Evolutionary conservation across 2,888 invertebrate genomes (phyloP).

Genomic region (Hoplodrina blanda): DNA sequence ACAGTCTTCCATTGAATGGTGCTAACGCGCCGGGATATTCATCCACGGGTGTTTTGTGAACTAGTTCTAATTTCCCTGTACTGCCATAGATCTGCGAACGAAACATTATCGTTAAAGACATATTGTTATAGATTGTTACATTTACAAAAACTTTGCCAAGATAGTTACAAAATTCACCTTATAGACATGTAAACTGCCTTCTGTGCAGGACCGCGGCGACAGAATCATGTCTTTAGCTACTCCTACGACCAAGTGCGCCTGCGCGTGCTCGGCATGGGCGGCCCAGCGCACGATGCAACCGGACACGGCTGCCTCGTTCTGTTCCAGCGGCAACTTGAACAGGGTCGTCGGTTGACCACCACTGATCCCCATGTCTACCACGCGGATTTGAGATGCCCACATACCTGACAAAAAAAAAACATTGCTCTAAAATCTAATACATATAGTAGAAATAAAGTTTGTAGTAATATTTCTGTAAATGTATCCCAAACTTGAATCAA

Average conservation of each 20-base stretch:
- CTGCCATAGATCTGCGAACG: slow-evolving; percentile 91
- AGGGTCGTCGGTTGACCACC: slow-evolving; percentile 93
- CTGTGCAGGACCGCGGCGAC: slow-evolving; percentile 95
- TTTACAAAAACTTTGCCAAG: neutral
- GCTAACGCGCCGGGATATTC: slow-evolving; percentile 97
- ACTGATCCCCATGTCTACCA: slow-evolving; percentile 94
- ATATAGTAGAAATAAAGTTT: neutral
- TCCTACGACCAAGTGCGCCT: slow-evolving; percentile 94
- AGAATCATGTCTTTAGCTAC: slow-evolving; percentile 97
- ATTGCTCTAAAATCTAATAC: neutral
- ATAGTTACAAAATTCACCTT: slow-evolving; percentile 83
- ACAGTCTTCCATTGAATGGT: slow-evolving; percentile 96
- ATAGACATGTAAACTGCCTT: slow-evolving; percentile 97
- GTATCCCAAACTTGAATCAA: slow-evolving; percentile 89
- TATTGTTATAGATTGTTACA: neutral
- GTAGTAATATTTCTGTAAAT: slow-evolving; percentile 49
- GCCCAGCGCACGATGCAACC: slow-evolving; percentile 95
- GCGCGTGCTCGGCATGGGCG: slow-evolving; percentile 84
- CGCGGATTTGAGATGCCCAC: slow-evolving; percentile 98
- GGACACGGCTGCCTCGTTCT: slow-evolving; percentile 99
- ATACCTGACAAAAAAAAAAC: slow-evolving; percentile 90
- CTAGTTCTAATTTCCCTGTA: slow-evolving; percentile 96
- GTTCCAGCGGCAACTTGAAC: slow-evolving; percentile 95
- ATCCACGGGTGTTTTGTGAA: slow-evolving; percentile 98
- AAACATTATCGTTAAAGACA: neutral